phyloP scores from a whole-genome alignment of 2,888 invertebrate species.

The Drosophila crucigera region DNA sequence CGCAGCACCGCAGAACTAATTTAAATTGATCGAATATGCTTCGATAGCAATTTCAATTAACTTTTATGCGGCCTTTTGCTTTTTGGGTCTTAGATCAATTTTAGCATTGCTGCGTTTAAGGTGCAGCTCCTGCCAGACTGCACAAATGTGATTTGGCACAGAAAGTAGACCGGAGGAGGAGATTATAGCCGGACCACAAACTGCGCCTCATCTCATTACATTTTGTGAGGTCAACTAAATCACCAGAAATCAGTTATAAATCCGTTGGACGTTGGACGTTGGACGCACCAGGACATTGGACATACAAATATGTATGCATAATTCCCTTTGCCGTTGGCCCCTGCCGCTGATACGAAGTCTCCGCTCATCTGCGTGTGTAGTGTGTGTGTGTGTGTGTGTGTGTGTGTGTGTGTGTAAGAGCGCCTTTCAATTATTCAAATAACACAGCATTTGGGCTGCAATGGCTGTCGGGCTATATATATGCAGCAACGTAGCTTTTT shows the following conservation, averaged over 20 bases:
- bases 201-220: slow-evolving; percentile 63
- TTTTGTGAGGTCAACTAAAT: slow-evolving; percentile 72
- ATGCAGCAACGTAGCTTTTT: slow-evolving; percentile 16
- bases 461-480: slow-evolving; percentile 27
- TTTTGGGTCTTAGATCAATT: slow-evolving; percentile 33
- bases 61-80: slow-evolving; percentile 65
- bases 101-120: slow-evolving; percentile 52
- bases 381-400: slow-evolving; percentile 18
- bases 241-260: slow-evolving; percentile 81
- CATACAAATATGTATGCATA: slow-evolving; percentile 79
- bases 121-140: slow-evolving; percentile 39
- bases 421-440: slow-evolving; percentile 76
- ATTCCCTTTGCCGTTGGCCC: slow-evolving; percentile 74
- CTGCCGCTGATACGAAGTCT: slow-evolving; percentile 45
- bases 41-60: slow-evolving; percentile 79
- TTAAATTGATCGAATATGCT: slow-evolving; percentile 81
- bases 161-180: slow-evolving; percentile 43
- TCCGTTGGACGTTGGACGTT: slow-evolving; percentile 57
- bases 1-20: slow-evolving; percentile 68
- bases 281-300: slow-evolving; percentile 68
- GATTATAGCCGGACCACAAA: slow-evolving; percentile 17
- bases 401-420: slow-evolving; percentile 28
- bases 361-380: slow-evolving; percentile 15
- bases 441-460: slow-evolving; percentile 68
- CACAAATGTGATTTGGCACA: slow-evolving; percentile 69